phyloP scores from a whole-genome alignment of 2,888 invertebrate genomes.

The Eristalis pertinax region DNA sequence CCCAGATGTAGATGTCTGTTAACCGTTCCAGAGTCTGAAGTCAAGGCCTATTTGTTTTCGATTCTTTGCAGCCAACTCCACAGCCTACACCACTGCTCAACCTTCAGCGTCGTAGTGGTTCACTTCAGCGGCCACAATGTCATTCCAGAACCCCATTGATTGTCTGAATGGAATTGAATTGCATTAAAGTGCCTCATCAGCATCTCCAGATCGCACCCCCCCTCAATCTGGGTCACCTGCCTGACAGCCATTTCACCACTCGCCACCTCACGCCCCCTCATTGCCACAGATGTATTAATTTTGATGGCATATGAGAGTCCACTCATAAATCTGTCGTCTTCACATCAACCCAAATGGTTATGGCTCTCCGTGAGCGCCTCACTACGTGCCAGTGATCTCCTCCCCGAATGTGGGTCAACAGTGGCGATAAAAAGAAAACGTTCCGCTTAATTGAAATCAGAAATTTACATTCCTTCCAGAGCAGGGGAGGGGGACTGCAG shows the following conservation, averaged over 20 bases:
- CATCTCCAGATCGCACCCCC: neutral
- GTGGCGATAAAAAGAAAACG: neutral
- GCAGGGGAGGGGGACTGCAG: neutral
- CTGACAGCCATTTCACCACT: neutral
- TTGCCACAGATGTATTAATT: neutral
- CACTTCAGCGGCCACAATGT: neutral
- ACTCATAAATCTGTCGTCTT: neutral
- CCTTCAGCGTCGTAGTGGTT: too few species aligned
- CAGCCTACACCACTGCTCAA: too few species aligned
- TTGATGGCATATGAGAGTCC: neutral
- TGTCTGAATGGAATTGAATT: neutral
- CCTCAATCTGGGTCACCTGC: neutral
- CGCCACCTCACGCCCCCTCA: neutral
- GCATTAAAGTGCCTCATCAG: neutral
- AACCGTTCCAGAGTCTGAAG: too few species aligned
- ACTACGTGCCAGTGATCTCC: neutral
- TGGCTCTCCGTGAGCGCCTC: neutral
- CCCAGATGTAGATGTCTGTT: too few species aligned
- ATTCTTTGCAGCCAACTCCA: too few species aligned
- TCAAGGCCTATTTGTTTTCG: too few species aligned
- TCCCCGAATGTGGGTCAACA: neutral
- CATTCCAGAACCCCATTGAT: neutral
- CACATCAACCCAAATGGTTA: neutral
- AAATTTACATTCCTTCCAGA: neutral
- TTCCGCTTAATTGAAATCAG: neutral